These are phyloP conservation scores for Rotaria macrura DNA, from an alignment of 2,888 invertebrate genomes.

Conservation along the genomic window DNA sequence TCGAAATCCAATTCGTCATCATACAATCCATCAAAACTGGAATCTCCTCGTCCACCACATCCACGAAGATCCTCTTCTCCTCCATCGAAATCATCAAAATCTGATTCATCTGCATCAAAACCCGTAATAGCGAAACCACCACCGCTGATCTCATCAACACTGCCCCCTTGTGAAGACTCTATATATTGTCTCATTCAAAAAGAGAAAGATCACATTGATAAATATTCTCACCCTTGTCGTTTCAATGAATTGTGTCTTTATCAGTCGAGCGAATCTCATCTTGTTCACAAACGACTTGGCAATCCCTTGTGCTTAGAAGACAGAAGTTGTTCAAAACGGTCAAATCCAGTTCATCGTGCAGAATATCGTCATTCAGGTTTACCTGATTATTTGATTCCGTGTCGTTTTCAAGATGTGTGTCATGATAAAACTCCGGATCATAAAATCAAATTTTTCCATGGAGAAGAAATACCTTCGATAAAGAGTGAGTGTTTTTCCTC, in stretches of 20 bases:
- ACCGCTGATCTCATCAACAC: neutral
- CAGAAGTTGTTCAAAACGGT: neutral
- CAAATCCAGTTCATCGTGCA: neutral
- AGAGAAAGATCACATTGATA: neutral
- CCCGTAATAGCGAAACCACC: neutral
- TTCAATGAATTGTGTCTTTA: neutral
- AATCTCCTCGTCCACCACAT: no score
- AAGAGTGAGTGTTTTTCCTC: neutral
- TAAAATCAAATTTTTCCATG: neutral
- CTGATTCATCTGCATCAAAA: no score
- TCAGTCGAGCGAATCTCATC: neutral
- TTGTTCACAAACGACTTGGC: neutral
- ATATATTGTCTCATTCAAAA: neutral
- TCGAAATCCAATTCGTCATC: no score
- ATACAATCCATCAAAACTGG: no score
- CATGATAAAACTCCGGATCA: neutral
- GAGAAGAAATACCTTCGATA: neutral
- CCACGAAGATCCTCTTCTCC: no score
- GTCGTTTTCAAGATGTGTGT: neutral
- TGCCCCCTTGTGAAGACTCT: neutral
- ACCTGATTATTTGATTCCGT: neutral
- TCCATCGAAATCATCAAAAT: no score
- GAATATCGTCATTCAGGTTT: neutral
- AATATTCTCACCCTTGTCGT: neutral
- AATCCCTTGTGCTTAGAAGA: neutral